phyloP scores from a whole-genome alignment of 2,113 vertebrate genomes.

The Phrynosoma blainvillii region DNA sequence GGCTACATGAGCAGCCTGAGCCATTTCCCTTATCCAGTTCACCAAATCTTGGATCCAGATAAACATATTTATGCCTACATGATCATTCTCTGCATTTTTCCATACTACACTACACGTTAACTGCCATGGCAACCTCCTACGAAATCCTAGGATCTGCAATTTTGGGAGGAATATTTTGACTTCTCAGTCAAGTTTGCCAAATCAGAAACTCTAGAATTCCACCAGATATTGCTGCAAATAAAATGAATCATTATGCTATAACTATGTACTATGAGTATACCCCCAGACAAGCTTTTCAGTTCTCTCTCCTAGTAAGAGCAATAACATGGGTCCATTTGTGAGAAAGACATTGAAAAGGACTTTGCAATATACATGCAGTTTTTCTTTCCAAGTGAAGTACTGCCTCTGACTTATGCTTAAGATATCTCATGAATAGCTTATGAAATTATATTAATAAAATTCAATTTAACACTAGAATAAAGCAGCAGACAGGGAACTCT shows the following conservation, averaged over 20 bases:
- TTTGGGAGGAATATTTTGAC: too few species aligned
- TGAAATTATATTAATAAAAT: slow-evolving; percentile 62
- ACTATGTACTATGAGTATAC: too few species aligned
- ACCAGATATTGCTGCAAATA: too few species aligned
- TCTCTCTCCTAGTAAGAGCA: not conserved
- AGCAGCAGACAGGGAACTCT: slow-evolving; percentile 37
- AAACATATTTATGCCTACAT: not conserved
- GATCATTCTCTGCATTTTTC: not conserved
- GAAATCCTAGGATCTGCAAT: too few species aligned
- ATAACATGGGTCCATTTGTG: not conserved
- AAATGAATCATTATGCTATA: too few species aligned
- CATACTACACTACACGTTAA: too few species aligned
- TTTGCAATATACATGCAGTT: not conserved
- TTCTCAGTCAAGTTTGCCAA: too few species aligned
- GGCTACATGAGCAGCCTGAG: too few species aligned
- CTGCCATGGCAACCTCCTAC: too few species aligned
- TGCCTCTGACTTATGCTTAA: slow-evolving; percentile 40
- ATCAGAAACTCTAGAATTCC: too few species aligned
- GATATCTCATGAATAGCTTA: slow-evolving; percentile 52
- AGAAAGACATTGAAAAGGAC: not conserved
- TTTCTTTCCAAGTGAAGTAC: slow-evolving; percentile 2
- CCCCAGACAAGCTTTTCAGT: not conserved
- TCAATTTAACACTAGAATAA: slow-evolving; percentile 62
- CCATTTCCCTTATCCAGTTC: too few species aligned
- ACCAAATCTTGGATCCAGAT: not conserved